These are phyloP conservation scores for Poeciliopsis prolifica DNA, from an alignment of 2,113 vertebrate genomes.

Conservation along the genomic window DNA sequence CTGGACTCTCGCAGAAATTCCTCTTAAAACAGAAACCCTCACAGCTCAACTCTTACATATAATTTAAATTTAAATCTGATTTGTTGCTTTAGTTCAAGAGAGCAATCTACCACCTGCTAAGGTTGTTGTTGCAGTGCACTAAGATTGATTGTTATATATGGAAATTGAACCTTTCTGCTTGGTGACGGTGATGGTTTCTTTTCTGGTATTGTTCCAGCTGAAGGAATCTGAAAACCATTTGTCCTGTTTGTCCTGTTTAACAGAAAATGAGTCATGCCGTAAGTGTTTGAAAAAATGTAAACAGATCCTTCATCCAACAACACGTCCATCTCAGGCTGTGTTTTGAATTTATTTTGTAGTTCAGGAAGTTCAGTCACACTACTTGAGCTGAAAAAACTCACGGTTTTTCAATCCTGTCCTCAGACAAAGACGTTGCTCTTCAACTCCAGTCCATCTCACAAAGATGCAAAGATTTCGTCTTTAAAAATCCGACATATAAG, in stretches of 20 bases:
- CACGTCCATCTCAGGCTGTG: too few relatives aligned
- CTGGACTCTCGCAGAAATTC: not conserved
- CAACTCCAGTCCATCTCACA: too few relatives aligned
- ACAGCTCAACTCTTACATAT: not conserved
- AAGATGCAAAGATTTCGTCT: too few relatives aligned
- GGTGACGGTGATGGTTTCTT: not conserved
- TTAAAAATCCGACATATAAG: too few relatives aligned
- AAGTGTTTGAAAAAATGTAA: not conserved
- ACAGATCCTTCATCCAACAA: too few relatives aligned
- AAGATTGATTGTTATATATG: not conserved
- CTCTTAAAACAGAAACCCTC: constrained; percentile 1
- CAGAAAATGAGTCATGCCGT: not conserved
- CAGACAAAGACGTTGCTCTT: too few relatives aligned
- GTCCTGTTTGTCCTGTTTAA: not conserved
- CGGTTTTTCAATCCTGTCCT: too few relatives aligned
- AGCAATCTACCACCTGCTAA: constrained; percentile 37
- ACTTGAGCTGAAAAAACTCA: too few relatives aligned
- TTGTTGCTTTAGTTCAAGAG: constrained; percentile 32
- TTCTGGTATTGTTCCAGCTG: not conserved
- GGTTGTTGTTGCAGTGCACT: constrained; percentile 26
- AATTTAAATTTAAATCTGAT: constrained; percentile 26
- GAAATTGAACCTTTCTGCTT: constrained; percentile 10
- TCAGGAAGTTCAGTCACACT: too few relatives aligned
- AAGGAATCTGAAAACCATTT: not conserved
- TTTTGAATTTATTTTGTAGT: too few relatives aligned